Percentiles rank a stretch among this genome's conserved stretches.
phyloP scores from a whole-genome alignment of 2,888 invertebrate species.

The Timema podura region DNA sequence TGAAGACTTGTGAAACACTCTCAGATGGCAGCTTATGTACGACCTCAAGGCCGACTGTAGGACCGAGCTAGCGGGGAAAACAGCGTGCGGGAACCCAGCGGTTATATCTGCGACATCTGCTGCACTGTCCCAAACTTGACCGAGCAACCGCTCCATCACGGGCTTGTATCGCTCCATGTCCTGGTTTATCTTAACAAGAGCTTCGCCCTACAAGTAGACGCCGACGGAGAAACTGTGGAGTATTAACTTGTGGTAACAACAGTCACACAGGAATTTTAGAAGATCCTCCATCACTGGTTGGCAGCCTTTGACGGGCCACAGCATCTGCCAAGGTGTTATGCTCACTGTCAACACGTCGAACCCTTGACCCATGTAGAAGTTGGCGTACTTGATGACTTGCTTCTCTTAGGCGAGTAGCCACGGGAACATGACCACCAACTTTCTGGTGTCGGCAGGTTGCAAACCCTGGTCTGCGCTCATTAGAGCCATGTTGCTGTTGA shows the following conservation, averaged over 20 bases:
- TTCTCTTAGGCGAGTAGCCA: conserved; percentile 48
- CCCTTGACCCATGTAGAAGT: conserved; percentile 46
- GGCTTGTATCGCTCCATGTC: conserved; percentile 51
- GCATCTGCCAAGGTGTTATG: conserved; percentile 44
- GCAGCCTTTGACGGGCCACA: conserved; percentile 44
- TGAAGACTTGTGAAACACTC: conserved; percentile 74
- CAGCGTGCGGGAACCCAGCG: conserved; percentile 50
- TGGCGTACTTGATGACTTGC: conserved; percentile 46
- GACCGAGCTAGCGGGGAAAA: conserved; percentile 48
- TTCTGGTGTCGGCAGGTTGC: conserved; percentile 28
- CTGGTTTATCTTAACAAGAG: conserved; percentile 46
- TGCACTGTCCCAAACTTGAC: conserved; percentile 88
- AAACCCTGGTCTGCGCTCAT: background rate
- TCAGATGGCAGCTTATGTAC: conserved; percentile 62
- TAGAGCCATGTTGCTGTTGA: background rate
- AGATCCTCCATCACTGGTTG: conserved; percentile 63
- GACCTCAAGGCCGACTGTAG: conserved; percentile 46
- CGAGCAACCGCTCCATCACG: conserved; percentile 63
- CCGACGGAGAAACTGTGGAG: conserved; percentile 90
- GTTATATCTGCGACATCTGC: conserved; percentile 53
- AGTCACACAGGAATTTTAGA: conserved; percentile 68
- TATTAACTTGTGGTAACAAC: conserved; percentile 61
- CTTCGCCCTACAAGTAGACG: conserved; percentile 84
- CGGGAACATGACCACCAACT: conserved; percentile 44
- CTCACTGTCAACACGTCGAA: conserved; percentile 48